phyloP scores from a whole-genome alignment of 1,140 invertebrate genomes.

The Papilio polyxenes region DNA sequence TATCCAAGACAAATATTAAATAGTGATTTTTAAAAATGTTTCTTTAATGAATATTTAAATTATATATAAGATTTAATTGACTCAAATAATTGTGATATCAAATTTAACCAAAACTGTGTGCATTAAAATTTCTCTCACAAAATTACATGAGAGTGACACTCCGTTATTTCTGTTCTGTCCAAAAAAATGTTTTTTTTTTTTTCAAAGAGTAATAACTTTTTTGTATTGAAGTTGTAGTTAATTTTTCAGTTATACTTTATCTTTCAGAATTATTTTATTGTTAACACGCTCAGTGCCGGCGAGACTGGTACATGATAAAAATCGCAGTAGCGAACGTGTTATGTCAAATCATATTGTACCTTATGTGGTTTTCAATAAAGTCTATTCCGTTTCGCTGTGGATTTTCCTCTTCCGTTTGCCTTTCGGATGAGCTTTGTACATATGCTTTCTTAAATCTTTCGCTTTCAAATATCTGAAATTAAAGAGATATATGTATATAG shows the following conservation, averaged over 20 bases:
- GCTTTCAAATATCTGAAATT: slow-evolving; percentile 52
- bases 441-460: slow-evolving; percentile 65
- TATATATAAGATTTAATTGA: too few species aligned
- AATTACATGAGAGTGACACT: too few species aligned
- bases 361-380: slow-evolving; percentile 30
- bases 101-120: too few species aligned
- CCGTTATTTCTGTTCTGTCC: too few species aligned
- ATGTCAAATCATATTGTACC: slow-evolving; percentile 37
- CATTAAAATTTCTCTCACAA: too few species aligned
- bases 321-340: background rate
- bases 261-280: background rate
- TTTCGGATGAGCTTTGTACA: slow-evolving; percentile 65
- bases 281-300: background rate
- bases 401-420: slow-evolving; percentile 58
- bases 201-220: too few species aligned
- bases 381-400: slow-evolving; percentile 50
- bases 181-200: too few species aligned
- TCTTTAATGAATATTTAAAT: too few species aligned
- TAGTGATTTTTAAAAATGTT: too few species aligned
- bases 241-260: background rate
- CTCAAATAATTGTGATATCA: too few species aligned
- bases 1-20: too few species aligned
- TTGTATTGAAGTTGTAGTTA: too few species aligned
- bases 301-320: background rate
- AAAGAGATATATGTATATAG: background rate